Conservation (phyloP, 2,113 vertebrate genomes). For the Saguinus imperator region DNA sequence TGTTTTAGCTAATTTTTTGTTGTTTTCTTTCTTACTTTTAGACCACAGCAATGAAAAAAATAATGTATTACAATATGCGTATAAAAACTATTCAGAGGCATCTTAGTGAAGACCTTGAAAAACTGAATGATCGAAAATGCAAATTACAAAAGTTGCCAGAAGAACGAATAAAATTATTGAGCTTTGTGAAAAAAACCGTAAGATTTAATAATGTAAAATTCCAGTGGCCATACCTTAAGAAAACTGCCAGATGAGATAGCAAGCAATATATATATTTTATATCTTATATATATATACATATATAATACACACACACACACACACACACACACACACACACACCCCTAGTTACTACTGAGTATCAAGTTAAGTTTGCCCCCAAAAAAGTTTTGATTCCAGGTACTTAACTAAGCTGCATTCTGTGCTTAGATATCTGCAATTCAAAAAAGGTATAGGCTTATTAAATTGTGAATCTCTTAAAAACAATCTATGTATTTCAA, state of each 20-base stretch:
- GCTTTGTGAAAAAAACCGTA: constrained; percentile 87
- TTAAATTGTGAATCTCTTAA: background rate
- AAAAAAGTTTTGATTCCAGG: constrained; percentile 8
- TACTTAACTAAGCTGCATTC: background rate
- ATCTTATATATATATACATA: background rate
- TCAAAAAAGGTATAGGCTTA: background rate
- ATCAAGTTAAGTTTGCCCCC: background rate
- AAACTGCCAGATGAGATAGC: background rate
- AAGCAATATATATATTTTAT: constrained; percentile 21
- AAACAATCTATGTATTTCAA: background rate
- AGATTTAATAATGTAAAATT: constrained; percentile 60
- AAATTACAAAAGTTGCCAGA: constrained; percentile 84
- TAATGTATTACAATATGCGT: constrained; percentile 95
- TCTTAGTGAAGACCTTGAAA: constrained; percentile 83
- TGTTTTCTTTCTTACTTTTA: constrained; percentile 71
- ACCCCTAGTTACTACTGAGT: background rate
- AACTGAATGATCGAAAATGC: constrained; percentile 84
- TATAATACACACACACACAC: no score
- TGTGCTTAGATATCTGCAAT: background rate
- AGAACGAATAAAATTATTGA: constrained; percentile 86
- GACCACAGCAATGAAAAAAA: constrained; percentile 92
- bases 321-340: background rate
- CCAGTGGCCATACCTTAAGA: background rate
- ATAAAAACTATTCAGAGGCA: constrained; percentile 85
- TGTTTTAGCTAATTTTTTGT: background rate